Evolutionary conservation across 2,888 invertebrate species (phyloP).

Genomic region (Amiota minor): DNA sequence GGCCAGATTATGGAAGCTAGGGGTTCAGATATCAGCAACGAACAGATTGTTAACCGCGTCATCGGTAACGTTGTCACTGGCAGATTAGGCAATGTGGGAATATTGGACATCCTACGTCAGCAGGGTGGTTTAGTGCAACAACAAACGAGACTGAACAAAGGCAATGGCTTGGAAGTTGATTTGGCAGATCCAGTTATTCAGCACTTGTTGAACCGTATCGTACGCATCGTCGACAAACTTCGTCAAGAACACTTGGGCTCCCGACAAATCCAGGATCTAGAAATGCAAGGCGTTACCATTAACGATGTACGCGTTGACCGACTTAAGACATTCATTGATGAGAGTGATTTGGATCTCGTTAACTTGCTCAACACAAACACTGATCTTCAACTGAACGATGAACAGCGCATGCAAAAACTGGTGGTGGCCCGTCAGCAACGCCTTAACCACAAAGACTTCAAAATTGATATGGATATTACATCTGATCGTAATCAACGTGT

Average conservation of each 20-base stretch:
- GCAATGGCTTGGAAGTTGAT: constrained; percentile 75
- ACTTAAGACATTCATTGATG: constrained; percentile 80
- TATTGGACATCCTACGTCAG: constrained; percentile 53
- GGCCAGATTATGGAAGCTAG: constrained; percentile 15
- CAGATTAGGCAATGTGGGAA: constrained; percentile 47
- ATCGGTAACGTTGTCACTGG: constrained; percentile 57
- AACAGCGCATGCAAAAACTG: constrained; percentile 46
- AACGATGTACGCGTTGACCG: constrained; percentile 79
- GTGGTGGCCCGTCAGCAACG: constrained; percentile 78
- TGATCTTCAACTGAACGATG: constrained; percentile 42
- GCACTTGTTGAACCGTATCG: constrained; percentile 52
- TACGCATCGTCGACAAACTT: constrained; percentile 77
- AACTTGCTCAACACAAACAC: constrained; percentile 38
- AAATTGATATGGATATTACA: constrained; percentile 77
- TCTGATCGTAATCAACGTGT: constrained; percentile 77
- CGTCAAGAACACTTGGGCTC: constrained; percentile 77
- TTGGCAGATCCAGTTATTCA: constrained; percentile 77
- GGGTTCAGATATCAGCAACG: constrained; percentile 18
- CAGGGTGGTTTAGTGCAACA: constrained; percentile 39
- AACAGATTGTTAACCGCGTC: constrained; percentile 45
- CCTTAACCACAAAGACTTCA: constrained; percentile 81
- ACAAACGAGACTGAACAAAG: constrained; percentile 35
- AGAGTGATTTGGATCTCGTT: constrained; percentile 77
- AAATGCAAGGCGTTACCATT: constrained; percentile 77
- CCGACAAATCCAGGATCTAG: constrained; percentile 78